Base-by-base conservation (phyloP, 2,888 invertebrate genomes). In the Cryptocephalus moraei region DNA sequence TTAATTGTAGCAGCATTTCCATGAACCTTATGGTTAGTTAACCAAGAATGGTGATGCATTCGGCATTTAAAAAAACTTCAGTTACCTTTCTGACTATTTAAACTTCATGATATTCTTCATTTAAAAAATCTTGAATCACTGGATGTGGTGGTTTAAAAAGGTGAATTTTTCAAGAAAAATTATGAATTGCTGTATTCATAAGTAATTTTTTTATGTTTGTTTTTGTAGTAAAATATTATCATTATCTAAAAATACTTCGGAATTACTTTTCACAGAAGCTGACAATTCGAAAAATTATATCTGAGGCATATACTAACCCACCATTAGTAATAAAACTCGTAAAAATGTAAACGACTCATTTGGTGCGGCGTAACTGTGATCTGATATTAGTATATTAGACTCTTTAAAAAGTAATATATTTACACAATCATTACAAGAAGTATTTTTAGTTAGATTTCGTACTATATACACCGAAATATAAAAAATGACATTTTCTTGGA, bases 401-500 rank as follows among this genome's bases (percentile, higher is more conserved):
- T 10, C 32, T 44, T 13, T 36, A 14, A 34, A 32, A n/a, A 45
- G 32, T 34, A 45, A 45, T 8, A 45, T 39, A 10, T 39, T 13
- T 31, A 45, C 39, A 39, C 45, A 45, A 45, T 45, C 11, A 45
- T 31, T 45, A 39, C 45, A 39, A 9, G 45, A 31, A 45, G 34
- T 39, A 10, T 11, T 32, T 14, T 34, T 45, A 39, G 39, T 39
- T 9, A 45, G 45, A 33, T 39, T 39, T 10, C 41, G 34, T 14
- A 45, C 45, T 39, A 45, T 31, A 39, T 39, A 45, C 2, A 39
- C 45, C 10, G 45, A 41, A 33, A 46, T 46, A 39, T 46, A 34
- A 46, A 9, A 46, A 8, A 41, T 2, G 12, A 41, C 42, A 42
- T 41, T 46, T 39, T 46, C 46, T 36, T 46, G 46, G 38, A 46